A percentile compares a stretch with the other conserved stretches of the same genome.
phyloP scores from a whole-genome alignment of 2,113 vertebrate species.

The Proteles cristata region DNA sequence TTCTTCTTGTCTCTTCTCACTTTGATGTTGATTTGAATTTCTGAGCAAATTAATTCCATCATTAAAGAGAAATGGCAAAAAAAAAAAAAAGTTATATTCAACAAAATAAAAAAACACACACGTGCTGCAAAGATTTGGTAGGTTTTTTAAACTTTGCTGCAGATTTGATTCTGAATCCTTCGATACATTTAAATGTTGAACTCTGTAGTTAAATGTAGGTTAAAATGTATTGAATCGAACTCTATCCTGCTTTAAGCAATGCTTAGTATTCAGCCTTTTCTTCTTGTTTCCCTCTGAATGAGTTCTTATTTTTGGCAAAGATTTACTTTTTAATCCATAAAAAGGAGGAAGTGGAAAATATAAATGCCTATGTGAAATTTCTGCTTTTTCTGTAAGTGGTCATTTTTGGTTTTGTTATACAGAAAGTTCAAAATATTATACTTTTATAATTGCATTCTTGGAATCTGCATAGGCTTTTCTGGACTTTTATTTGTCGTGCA shows the following conservation, averaged over 20 bases:
- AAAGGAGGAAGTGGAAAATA: slow-evolving; percentile 66
- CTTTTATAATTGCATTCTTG: slow-evolving; percentile 60
- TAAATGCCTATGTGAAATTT: slow-evolving; percentile 54
- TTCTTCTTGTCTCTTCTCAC: slow-evolving; percentile 58
- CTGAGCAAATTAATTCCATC: slow-evolving; percentile 70
- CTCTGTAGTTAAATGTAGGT: slow-evolving; percentile 79
- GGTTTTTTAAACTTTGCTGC: slow-evolving; percentile 67
- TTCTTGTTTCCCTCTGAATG: slow-evolving; percentile 74
- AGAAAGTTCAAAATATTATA: slow-evolving; percentile 59
- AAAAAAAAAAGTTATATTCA: not conserved
- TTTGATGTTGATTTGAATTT: slow-evolving; percentile 53
- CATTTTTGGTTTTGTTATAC: slow-evolving; percentile 60
- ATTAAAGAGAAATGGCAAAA: slow-evolving; percentile 29
- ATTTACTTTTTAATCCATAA: slow-evolving; percentile 66
- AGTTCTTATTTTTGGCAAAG: slow-evolving; percentile 76
- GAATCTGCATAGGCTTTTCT: not conserved
- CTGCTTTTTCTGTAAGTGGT: slow-evolving; percentile 57
- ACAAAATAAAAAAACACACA: not conserved
- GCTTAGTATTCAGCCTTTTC: slow-evolving; percentile 69
- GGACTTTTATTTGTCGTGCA: not conserved
- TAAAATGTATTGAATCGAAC: slow-evolving; percentile 80
- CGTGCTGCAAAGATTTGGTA: not conserved
- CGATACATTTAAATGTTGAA: slow-evolving; percentile 75
- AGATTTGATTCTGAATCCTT: slow-evolving; percentile 71
- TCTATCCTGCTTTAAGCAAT: slow-evolving; percentile 69